Evolutionary conservation across 1,140 invertebrate genomes (phyloP), one percentile per base, ranked within the genome.

Genomic region (Sitodiplosis mosellana): DNA sequence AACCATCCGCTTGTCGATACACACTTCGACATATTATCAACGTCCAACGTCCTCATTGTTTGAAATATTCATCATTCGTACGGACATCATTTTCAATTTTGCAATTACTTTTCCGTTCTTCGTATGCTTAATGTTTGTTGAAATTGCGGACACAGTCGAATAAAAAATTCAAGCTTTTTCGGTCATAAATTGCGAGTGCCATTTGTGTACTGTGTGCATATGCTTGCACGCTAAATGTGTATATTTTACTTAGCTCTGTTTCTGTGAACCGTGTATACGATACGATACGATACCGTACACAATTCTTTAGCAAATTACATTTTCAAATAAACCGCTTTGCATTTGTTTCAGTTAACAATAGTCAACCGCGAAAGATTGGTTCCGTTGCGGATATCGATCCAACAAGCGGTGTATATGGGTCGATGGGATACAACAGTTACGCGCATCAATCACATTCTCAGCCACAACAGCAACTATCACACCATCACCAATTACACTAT

Each of bases 381-480:
- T 91, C 89, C 22, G 90, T 97, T 50, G 81, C 86, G 37, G 91
- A 97, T 65, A 86, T 96, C 63, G 92, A 97, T 69, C 93, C 93
- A 2, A 73, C 95, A 38, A 93, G 93, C 67, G 85, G 91, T 51
- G 80, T 87, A 60, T 87, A 86, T 58, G 84, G 85, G 56, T 86
- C 84, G 17, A 59, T 85, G 41, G 64, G 71, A 15, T 65, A 71
- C 46, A 57, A 65, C 19, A 41, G 45, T 34, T 34, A 48, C 6
- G 33, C 47, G 42, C 38, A 52, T 37, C 27, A 49, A 18, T 34
- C 46, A 18, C 47, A 49, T n/a, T 44, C 47, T 44, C 45, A 52
- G 20, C 48, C 33, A 33, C 44, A 40, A 33, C 52, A 55, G 20
- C 43, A 48, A 38, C 15, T 3, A 33, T 20, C 40, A 19, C 53